A percentile compares a stretch with the other conserved stretches of the same genome.
phyloP scores from a whole-genome alignment of 2,797 vertebrate genomes.

The Pseudopleuronectes americanus region DNA sequence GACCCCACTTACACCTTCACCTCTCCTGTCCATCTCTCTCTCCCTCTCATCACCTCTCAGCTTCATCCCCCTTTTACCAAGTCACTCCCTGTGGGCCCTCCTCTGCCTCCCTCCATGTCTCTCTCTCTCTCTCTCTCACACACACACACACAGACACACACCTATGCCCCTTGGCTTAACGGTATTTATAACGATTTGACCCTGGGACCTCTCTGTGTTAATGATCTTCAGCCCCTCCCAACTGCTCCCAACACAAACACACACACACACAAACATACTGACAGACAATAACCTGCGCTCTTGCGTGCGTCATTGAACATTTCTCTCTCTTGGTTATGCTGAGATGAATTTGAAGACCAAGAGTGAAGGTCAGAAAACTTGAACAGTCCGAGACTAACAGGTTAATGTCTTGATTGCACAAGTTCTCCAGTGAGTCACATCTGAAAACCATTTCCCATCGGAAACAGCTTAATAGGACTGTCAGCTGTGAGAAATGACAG shows the following conservation, averaged over 20 bases:
- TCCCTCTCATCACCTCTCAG: constrained; percentile 28
- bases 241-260: constrained; percentile 23
- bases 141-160: constrained; percentile 28
- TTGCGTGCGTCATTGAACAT: constrained; percentile 12
- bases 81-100: constrained; percentile 62
- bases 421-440: neutral
- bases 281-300: constrained; percentile 53
- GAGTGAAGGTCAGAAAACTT: neutral
- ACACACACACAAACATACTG: constrained; percentile 51
- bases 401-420: constrained; percentile 14
- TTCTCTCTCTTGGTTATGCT: constrained; percentile 32
- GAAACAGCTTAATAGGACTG: too few species aligned
- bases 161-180: constrained; percentile 69
- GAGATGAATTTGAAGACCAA: constrained; percentile 13
- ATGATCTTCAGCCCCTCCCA: constrained; percentile 69
- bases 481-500: too few species aligned
- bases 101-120: too few species aligned
- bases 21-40: constrained; percentile 56
- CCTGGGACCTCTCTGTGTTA: constrained; percentile 71
- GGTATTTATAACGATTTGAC: constrained; percentile 80
- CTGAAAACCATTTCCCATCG: too few species aligned
- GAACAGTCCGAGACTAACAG: constrained; percentile 3
- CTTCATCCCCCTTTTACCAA: constrained; percentile 64
- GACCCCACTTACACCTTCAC: constrained; percentile 78
- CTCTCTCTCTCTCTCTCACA: neutral